These are phyloP conservation scores for Ptyas mucosa DNA, from an alignment of 2,113 vertebrate species.

Conservation along the genomic window DNA sequence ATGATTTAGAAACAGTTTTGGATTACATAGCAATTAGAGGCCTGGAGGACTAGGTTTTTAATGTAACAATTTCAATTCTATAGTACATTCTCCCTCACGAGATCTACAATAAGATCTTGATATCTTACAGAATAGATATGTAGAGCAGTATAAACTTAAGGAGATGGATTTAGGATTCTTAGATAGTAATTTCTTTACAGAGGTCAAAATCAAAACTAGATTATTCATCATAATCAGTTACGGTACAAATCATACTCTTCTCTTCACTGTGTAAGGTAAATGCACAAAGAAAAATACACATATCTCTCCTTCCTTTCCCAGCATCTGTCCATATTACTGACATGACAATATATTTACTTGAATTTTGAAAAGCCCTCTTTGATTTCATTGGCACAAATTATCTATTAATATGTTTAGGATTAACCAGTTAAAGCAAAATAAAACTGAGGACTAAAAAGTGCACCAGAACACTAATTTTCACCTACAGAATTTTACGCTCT, in stretches of 20 bases:
- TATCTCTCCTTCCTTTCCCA: neutral
- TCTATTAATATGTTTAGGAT: neutral
- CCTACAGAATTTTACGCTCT: conserved; percentile 70
- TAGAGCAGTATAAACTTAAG: conserved; percentile 59
- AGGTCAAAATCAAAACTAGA: conserved; percentile 66
- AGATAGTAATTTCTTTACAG: conserved; percentile 67
- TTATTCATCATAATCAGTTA: conserved; percentile 69
- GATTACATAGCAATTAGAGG: conserved; percentile 41
- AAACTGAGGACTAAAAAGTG: conserved; percentile 72
- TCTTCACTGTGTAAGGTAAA: conserved; percentile 73
- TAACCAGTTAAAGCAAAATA: conserved; percentile 47
- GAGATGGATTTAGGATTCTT: conserved; percentile 69
- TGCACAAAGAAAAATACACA: conserved; percentile 77
- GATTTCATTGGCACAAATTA: neutral
- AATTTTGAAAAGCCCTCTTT: neutral
- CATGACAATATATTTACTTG: neutral
- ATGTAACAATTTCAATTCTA: conserved; percentile 40
- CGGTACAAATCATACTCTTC: conserved; percentile 71
- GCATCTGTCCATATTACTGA: neutral
- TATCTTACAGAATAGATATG: conserved; percentile 54
- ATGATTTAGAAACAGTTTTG: conserved; percentile 44
- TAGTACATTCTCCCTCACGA: conserved; percentile 42
- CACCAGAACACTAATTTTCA: conserved; percentile 67
- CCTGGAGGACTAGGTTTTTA: conserved; percentile 39
- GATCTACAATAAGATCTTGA: conserved; percentile 46